Percentiles rank a stretch among this genome's conserved stretches.
Evolutionary conservation across 2,888 invertebrate genomes (phyloP).

Genomic region (Pyrocoelia pectoralis): DNA sequence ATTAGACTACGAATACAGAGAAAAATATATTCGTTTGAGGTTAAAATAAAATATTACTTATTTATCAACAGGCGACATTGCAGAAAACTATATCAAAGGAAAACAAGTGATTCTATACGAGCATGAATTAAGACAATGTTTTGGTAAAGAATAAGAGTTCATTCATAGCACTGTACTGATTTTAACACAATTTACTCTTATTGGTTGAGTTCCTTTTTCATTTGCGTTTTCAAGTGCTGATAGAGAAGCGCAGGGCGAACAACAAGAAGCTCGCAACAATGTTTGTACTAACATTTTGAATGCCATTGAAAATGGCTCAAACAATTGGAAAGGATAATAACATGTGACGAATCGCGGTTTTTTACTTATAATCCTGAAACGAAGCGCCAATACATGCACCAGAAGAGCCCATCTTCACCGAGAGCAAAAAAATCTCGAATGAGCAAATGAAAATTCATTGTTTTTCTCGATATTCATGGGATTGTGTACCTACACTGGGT

Average conservation of each 20-base stretch:
- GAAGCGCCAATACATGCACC: slow-evolving; percentile 20
- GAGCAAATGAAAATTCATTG: slow-evolving; percentile 19
- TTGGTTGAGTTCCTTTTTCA: too few species aligned
- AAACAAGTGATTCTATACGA: too few species aligned
- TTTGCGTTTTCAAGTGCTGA: too few species aligned
- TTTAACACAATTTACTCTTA: too few species aligned
- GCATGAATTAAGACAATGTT: too few species aligned
- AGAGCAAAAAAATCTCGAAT: slow-evolving; percentile 16
- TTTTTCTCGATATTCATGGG: slow-evolving; percentile 5
- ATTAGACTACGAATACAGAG: too few species aligned
- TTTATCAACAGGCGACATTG: too few species aligned
- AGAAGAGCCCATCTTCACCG: slow-evolving; percentile 23
- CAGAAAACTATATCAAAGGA: too few species aligned
- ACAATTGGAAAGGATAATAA: slow-evolving; percentile 20
- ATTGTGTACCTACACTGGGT: neutral
- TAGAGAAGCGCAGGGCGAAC: neutral
- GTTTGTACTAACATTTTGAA: slow-evolving; percentile 21
- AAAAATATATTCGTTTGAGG: too few species aligned
- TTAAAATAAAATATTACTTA: too few species aligned
- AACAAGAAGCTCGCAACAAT: slow-evolving; percentile 10
- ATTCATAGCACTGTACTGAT: too few species aligned
- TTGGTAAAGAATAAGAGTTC: too few species aligned
- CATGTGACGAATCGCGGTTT: slow-evolving; percentile 19
- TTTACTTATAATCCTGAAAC: slow-evolving; percentile 1
- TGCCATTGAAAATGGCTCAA: slow-evolving; percentile 24